Evolutionary conservation across 2,113 vertebrate genomes (phyloP).

Genomic region (Peromyscus polionotus): DNA sequence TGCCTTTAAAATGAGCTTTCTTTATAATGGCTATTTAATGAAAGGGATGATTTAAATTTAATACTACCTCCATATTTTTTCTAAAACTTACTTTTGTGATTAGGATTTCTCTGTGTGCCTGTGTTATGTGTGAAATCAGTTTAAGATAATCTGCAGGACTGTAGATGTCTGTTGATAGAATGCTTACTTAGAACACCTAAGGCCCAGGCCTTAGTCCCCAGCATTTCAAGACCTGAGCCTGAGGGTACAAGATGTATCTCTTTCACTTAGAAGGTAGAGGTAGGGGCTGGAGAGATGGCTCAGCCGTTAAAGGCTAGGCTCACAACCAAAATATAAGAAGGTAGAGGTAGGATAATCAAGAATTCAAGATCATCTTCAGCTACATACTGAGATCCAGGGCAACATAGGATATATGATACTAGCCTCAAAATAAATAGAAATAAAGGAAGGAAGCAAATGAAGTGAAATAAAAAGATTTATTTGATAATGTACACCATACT

Average conservation of each 20-base stretch:
- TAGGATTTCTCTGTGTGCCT: neutral
- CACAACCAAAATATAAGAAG: too few relatives aligned
- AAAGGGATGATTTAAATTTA: neutral
- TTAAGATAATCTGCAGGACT: neutral
- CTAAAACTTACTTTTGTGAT: neutral
- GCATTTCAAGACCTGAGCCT: neutral
- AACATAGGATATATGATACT: neutral
- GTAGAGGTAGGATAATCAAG: neutral
- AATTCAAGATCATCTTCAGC: neutral
- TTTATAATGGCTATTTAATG: neutral
- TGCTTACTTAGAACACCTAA: neutral
- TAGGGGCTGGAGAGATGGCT: neutral
- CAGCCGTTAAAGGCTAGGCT: too few relatives aligned
- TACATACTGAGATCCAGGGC: neutral
- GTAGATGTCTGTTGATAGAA: neutral
- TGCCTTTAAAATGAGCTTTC: neutral
- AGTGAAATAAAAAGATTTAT: neutral
- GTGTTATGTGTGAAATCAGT: neutral
- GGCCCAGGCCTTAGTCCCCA: neutral
- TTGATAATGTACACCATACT: neutral
- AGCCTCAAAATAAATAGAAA: neutral
- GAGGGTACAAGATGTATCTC: neutral
- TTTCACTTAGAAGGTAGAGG: neutral
- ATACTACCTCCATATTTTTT: neutral
- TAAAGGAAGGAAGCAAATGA: neutral